These are phyloP conservation scores for Julus scanicus DNA, from an alignment of 2,888 invertebrate genomes.

Conservation along the genomic window DNA sequence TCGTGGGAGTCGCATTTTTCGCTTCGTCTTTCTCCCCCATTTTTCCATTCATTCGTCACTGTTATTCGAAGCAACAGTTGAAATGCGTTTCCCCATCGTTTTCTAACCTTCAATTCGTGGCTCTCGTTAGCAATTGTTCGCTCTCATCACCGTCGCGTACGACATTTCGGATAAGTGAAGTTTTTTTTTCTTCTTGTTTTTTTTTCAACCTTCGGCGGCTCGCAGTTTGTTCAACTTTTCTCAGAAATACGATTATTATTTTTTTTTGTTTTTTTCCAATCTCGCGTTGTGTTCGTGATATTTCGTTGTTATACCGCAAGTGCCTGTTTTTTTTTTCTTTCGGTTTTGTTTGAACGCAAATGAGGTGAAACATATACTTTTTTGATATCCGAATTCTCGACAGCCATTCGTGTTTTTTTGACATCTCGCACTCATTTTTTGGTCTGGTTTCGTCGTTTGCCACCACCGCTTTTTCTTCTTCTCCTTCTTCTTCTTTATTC, in stretches of 20 bases:
- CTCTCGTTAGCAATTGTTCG: neutral
- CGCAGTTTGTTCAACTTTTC: neutral
- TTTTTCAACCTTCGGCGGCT: too few relatives aligned
- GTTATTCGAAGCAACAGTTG: neutral
- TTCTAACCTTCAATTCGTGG: neutral
- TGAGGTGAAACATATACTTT: neutral
- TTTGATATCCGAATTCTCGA: neutral
- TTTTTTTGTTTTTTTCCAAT: neutral
- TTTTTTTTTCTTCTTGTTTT: neutral
- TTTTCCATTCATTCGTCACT: neutral
- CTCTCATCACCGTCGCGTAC: too few relatives aligned
- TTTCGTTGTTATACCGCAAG: neutral
- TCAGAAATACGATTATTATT: neutral
- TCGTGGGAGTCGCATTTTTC: slow-evolving; percentile 23
- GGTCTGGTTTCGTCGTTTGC: neutral
- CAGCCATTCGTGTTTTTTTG: neutral
- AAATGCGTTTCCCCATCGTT: neutral
- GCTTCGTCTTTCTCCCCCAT: neutral
- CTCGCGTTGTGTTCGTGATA: neutral
- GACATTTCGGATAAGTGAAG: neutral
- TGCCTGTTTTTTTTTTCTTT: too few relatives aligned
- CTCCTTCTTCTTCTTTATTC: too few relatives aligned
- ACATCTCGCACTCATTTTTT: neutral
- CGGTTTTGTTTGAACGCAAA: neutral
- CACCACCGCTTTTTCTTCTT: too few relatives aligned